Base-by-base conservation (phyloP, 1,140 invertebrate genomes). In the Orchesella cincta region DNA sequence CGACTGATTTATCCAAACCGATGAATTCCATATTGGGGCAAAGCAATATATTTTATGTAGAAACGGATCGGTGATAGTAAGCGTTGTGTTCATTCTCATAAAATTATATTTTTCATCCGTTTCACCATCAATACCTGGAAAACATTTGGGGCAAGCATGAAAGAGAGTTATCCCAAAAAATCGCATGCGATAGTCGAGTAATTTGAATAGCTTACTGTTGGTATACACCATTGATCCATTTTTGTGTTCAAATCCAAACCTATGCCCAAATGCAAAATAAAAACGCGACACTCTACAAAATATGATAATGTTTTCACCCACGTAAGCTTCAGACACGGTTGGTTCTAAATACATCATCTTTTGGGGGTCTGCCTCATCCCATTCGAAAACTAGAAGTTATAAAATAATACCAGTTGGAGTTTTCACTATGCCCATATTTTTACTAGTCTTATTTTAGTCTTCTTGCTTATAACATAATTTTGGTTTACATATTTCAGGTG, bases 231-330 rank as follows among this genome's bases (percentile, higher is more conserved):
- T 46, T 8, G 39, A 8, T 1, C 31, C 70, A 39, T 77, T 73
- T 29, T 39, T 46, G 31, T 28, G 36, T 12, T 20, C 20, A 33
- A 77, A 23, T 1, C 29, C 76, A 28, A 77, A 33, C 39, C 67
- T 29, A 29, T 77, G 36, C 12, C 76, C 76, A 34, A 62, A 77
- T 46, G 76, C 35, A 67, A 77, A 77, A 31, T 77, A 77, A 35
- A 74, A 77, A 1, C 76, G 23, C 20, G 76, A 77, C 16, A 77
- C 26, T n/a, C 28, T 16, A 35, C 76, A 77, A 62, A 33, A n/a
- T 23, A 74, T 20, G 1, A 16, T 77, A 20, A 67, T 23, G 3
- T 3, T 39, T 62, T 74, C 23, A 2, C 34, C 46, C 16, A 51
- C 5, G 23, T 74, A 77, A 29, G 52, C 18, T 26, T 23, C 46